These are phyloP conservation scores for Tetrapedia diversipes DNA, from an alignment of 2,888 invertebrate genomes.

Conservation along the genomic window DNA sequence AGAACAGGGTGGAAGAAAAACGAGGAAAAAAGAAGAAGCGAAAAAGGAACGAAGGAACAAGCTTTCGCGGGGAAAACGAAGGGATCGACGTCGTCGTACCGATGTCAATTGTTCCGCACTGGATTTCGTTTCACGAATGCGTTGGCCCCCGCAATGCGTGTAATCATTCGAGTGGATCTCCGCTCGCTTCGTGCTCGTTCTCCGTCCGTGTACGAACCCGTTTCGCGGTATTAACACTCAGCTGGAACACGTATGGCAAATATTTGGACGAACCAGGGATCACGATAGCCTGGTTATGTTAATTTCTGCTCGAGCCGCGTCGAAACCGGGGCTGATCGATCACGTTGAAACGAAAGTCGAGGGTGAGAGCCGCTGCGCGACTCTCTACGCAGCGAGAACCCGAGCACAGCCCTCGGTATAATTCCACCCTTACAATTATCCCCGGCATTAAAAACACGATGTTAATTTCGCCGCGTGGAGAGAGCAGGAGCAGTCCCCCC, in stretches of 20 bases:
- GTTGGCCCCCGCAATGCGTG: conserved; percentile 47
- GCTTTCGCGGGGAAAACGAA: conserved; percentile 18
- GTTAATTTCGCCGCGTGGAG: conserved; percentile 80
- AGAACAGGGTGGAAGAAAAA: background rate
- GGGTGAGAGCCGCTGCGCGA: conserved; percentile 73
- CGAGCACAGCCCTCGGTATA: conserved; percentile 78
- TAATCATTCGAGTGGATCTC: conserved; percentile 48
- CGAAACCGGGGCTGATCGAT: conserved; percentile 34
- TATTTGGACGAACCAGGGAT: conserved; percentile 16
- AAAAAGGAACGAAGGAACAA: background rate
- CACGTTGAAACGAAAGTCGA: conserved; percentile 37
- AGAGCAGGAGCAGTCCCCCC: conserved; percentile 73
- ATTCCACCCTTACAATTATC: conserved; percentile 83
- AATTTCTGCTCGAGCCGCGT: conserved; percentile 15
- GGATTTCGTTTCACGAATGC: conserved; percentile 52
- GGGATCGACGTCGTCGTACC: conserved; percentile 23
- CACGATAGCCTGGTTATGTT: conserved; percentile 5
- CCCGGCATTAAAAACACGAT: conserved; percentile 82
- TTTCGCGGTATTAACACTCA: too few species aligned
- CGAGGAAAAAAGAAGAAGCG: background rate
- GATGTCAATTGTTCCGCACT: conserved; percentile 35
- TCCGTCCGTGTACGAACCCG: background rate
- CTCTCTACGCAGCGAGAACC: conserved; percentile 73
- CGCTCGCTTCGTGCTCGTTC: conserved; percentile 15
- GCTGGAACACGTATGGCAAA: conserved; percentile 19